Evolutionary conservation across 1,140 invertebrate genomes (phyloP), one percentile per base, ranked within the genome.

Genomic region (Ceratosolen fusciceps): DNA sequence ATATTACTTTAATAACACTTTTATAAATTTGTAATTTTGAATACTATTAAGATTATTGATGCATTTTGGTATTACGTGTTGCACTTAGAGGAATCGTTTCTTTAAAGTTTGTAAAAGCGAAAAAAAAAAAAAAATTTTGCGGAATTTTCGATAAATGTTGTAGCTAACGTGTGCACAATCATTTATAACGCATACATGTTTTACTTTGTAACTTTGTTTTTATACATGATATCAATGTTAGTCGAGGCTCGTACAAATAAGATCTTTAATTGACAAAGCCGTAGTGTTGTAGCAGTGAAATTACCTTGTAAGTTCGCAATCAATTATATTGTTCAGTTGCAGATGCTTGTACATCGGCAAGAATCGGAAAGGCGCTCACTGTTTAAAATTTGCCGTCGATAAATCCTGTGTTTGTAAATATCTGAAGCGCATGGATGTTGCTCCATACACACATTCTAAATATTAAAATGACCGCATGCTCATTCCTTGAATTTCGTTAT

Each of bases 401-500:
- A 37, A 65, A 1, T 21, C 29, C 37, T 52, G 5, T 62, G 37
- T 65, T 65, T 65, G 60, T 65, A 65, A 65, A 65, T 62, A 37
- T 7, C 34, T 62, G 24, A 2, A 19, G 24, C 16, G 29, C 2
- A 29, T 26, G 29, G 19, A 34, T 19, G 29, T 37, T 37, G 60
- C 16, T 65, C 21, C 14, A 9, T 1, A 21, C 31, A 3, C 26
- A 37, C 16, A 12, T n/a, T 34, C 31, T 65, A 19, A 65, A 34
- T 65, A 37, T 9, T 65, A 65, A 65, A 65, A 37, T n/a, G 5
- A 7, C 34, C 60, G 60, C 19, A 37, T 65, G 34, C 31, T 65
- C 37, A 1, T 65, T 37, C 60, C 31, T 65, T 65, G 31, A 65
- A 65, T 31, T 65, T 65, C 19, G 31, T 65, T 65, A 65, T 65